Base-by-base conservation (phyloP, 2,113 vertebrate genomes). In the Eudorcas thomsonii region DNA sequence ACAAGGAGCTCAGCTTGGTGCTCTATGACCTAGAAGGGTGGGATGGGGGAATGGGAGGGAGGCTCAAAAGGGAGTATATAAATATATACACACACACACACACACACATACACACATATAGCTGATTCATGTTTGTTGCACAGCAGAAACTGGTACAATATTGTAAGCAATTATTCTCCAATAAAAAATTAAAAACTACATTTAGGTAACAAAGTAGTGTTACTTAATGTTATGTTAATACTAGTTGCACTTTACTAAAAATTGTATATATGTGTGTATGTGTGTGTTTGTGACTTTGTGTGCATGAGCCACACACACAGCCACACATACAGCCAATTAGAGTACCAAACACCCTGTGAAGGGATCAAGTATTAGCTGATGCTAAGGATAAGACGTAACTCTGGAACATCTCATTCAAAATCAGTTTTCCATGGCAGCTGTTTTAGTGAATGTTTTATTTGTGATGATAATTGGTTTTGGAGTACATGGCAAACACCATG, bases 381-480 rank as follows among this genome's bases (percentile, higher is more conserved):
- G 86, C 3, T 80, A 23, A 88, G 57, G 91, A 91, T 95, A 97
- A 71, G 16, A 60, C 2, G 6, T 39, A 57, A 84, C 74, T 64
- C 62, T 97, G 91, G 93, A 97, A 97, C 91, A 91, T 21, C 64
- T 90, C 94, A 97, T 97, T 97, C 86, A 77, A 97, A 97, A 96
- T 97, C 96, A 95, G 95, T 97, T 98, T 3, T 30, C 83, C 96
- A 98, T 71, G 96, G 96, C 80, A 84, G 91, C 95, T 91, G 36
- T 83, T 96, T 96, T 30, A 95, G 9, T 95, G 67, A 96, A 96
- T 82, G 55, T 80, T 94, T 95, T 78, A 90, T 82, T 96, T 96
- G 91, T 57, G 64, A 60, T 83, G 59, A 90, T 96, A 97, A 92
- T 95, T 97, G 48, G 52, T 60, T 95, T 88, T 94, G 91, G 78